phyloP scores from a whole-genome alignment of 2,113 vertebrate genomes.

The Neomonachus schauinslandi region DNA sequence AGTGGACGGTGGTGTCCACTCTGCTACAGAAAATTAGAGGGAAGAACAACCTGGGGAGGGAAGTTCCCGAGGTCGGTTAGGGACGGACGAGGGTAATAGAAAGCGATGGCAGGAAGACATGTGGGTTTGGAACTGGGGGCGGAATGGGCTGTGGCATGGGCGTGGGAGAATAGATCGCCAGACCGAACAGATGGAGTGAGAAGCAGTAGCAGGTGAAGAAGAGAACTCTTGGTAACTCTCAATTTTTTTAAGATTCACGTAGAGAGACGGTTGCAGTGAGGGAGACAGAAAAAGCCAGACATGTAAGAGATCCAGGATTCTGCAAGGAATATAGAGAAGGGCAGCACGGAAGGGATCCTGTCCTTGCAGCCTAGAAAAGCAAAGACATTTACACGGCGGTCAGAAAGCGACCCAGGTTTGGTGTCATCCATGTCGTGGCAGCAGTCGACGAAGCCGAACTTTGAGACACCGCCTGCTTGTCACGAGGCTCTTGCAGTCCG shows the following conservation, averaged over 20 bases:
- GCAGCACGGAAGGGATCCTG: fast-evolving
- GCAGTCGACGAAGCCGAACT: not conserved
- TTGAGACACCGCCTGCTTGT: not conserved
- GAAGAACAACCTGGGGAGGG: not conserved
- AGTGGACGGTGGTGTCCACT: not conserved
- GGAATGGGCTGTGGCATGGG: not conserved
- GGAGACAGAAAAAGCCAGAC: not conserved
- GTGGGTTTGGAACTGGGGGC: not conserved
- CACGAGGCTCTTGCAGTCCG: not conserved
- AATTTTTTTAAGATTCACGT: not conserved
- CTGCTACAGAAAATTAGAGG: not conserved
- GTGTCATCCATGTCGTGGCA: not conserved
- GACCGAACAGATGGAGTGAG: not conserved
- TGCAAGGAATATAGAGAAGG: not conserved
- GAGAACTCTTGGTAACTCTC: not conserved
- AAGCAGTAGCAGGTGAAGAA: not conserved
- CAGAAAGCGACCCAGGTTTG: not conserved
- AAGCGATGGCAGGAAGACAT: not conserved
- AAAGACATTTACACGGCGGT: not conserved
- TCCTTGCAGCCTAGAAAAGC: not conserved
- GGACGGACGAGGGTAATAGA: not conserved
- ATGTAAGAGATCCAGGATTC: not conserved
- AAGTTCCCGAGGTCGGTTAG: not conserved
- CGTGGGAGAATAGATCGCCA: fast-evolving
- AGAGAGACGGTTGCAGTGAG: not conserved